Percentiles rank a stretch among this genome's conserved stretches.
These are phyloP conservation scores for Tetanocera ferruginea DNA, from an alignment of 2,888 invertebrate species.

Conservation along the genomic window DNA sequence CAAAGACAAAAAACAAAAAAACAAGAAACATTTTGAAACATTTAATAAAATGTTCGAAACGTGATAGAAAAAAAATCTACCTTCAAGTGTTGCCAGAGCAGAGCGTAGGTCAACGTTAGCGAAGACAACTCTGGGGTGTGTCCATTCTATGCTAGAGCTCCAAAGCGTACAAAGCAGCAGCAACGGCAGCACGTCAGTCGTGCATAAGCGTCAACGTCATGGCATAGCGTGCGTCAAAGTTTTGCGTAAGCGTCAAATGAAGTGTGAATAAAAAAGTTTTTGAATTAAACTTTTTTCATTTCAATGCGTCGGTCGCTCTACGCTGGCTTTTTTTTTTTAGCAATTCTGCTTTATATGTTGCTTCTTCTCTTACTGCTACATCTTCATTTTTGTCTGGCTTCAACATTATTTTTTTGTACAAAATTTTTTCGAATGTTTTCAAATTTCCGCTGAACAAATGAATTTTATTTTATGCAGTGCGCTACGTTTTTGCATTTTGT, in stretches of 20 bases:
- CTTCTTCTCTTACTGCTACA: background rate
- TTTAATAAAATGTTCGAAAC: constrained; percentile 35
- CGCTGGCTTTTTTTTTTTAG: background rate
- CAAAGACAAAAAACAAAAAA: background rate
- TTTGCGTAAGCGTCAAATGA: constrained; percentile 43
- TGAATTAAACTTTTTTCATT: constrained; percentile 49
- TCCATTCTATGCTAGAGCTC: background rate
- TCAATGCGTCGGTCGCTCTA: constrained; percentile 25
- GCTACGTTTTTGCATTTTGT: constrained; percentile 4
- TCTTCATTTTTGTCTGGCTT: background rate
- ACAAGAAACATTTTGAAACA: constrained; percentile 29
- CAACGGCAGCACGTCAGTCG: constrained; percentile 20
- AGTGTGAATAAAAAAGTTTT: constrained; percentile 48
- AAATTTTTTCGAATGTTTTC: constrained; percentile 26
- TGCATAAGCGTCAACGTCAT: constrained; percentile 30
- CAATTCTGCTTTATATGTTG: background rate
- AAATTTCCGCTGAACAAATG: constrained; percentile 45
- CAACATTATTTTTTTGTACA: background rate
- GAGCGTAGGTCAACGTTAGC: background rate
- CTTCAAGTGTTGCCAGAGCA: background rate
- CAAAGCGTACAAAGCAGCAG: no score
- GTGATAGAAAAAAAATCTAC: constrained; percentile 32
- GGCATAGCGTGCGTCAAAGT: constrained; percentile 15
- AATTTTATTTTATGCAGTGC: constrained; percentile 18
- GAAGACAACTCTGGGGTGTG: background rate